Evolutionary conservation across 1,140 invertebrate species (phyloP), one percentile per base, ranked within the genome.

Genomic region (Bursaphelenchus mucronatus): DNA sequence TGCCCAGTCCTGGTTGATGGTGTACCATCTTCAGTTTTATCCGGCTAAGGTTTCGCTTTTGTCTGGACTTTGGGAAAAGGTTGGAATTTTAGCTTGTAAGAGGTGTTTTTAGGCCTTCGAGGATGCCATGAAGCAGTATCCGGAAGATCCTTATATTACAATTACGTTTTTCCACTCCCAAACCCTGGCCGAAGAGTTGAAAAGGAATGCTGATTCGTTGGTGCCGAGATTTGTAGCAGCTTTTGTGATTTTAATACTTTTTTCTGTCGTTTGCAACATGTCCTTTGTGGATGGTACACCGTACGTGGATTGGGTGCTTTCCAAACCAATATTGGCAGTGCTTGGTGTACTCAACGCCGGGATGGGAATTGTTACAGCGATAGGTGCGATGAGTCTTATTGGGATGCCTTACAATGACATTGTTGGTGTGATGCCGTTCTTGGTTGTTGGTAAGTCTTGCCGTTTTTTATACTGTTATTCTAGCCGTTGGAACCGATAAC

Each of bases 291-390:
- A 71, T 44, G 68, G 69, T 13, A 73, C 69, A 15, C 66, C 51
- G 13, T 78, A 71, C 56, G 70, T 80, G 49, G 78, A 80, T 47
- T 80, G 78, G 78, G 80, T 72, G 9, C 58, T 81, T 1, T 80
- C 79, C 0, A 80, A 80, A 54, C 78, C 78, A 17, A 72, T 80
- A 39, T 63, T 81, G 8, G 75, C 79, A 8, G 63, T 80, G 17
- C 49, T 76, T 13, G 77, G 92, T 1, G 93, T 94, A 71, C 76
- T 94, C 5, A 92, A 90, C 1, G 90, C 92, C 0, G 88, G 88
- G 0, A 88, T 95, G 87, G 91, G 90, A 11, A 94, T 92, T 0
- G 82, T 88, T 0, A 89, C 90, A 1, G 90, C 91, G 0, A 95
- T 96, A 74, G 93, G 94, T 50, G 83, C 91, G 49, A 89, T 91